These are phyloP conservation scores for Lasioglossum baleicum DNA, from an alignment of 1,140 invertebrate species.

Conservation along the genomic window DNA sequence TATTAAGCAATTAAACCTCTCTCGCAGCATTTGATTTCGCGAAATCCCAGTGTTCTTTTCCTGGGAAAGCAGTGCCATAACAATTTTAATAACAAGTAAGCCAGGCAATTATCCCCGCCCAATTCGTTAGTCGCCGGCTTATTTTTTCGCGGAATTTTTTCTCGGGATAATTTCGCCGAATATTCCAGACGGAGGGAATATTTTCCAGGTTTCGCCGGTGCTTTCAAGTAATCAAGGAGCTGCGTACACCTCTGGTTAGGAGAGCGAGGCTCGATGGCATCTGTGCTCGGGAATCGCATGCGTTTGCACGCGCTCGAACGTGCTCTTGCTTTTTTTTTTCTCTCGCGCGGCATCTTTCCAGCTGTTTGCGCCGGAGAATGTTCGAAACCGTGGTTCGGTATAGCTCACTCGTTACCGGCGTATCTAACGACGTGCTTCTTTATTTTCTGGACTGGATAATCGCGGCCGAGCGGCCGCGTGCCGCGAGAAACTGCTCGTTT, in stretches of 20 bases:
- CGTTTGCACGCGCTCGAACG: background rate
- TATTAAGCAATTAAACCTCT: no score
- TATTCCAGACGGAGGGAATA: background rate
- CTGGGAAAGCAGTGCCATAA: background rate
- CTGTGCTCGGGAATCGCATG: background rate
- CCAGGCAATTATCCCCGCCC: background rate
- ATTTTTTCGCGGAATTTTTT: background rate
- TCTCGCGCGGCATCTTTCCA: background rate
- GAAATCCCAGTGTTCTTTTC: no score
- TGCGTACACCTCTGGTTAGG: background rate
- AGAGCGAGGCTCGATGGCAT: background rate
- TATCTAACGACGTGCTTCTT: constrained; percentile 31
- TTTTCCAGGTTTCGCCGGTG: background rate
- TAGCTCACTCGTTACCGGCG: constrained; percentile 14
- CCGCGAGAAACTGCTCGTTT: constrained; percentile 25
- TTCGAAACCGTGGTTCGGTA: constrained; percentile 7
- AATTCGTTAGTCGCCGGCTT: background rate
- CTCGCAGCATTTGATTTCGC: no score
- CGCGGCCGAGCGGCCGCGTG: constrained; percentile 5
- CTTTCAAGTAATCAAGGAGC: background rate
- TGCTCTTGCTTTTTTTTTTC: background rate
- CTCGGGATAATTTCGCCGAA: background rate
- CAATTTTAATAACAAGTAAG: background rate
- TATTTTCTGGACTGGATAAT: constrained; percentile 52
- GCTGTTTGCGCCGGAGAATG: background rate